Conservation (phyloP, 2,113 vertebrate species). For the Aix galericulata region DNA sequence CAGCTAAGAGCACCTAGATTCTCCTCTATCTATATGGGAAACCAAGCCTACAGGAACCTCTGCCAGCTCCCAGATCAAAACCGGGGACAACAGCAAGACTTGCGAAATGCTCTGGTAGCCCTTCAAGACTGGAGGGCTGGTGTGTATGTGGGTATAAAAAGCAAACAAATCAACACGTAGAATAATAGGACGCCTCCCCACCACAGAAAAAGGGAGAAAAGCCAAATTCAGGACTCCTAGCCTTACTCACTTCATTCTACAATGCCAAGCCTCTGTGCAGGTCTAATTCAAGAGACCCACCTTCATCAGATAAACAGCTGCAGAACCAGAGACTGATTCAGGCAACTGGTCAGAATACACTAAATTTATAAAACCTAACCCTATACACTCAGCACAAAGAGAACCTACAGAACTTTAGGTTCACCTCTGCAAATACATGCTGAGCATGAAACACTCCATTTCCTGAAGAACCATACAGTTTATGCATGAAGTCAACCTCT, state of each 20-base stretch:
- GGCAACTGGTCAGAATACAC: background rate
- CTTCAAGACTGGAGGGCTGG: background rate
- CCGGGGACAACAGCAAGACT: background rate
- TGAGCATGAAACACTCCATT: background rate
- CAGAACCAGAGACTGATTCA: background rate
- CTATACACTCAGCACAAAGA: background rate
- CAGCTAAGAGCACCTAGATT: background rate
- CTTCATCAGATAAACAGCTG: background rate
- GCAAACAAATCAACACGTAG: background rate
- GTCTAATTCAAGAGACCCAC: background rate
- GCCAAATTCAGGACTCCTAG: background rate
- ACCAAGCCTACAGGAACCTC: background rate
- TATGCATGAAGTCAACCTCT: background rate
- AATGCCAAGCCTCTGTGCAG: background rate
- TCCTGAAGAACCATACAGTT: background rate
- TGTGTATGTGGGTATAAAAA: fast-evolving
- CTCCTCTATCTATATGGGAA: background rate
- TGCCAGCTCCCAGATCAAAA: background rate
- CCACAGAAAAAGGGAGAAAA: background rate
- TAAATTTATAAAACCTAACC: background rate
- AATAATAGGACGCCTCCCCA: background rate
- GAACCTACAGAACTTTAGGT: background rate
- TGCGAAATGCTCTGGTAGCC: background rate
- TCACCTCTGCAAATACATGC: background rate
- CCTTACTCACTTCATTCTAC: background rate